Base-by-base conservation (phyloP, 2,888 invertebrate species). In the Nemapogon koenigi region DNA sequence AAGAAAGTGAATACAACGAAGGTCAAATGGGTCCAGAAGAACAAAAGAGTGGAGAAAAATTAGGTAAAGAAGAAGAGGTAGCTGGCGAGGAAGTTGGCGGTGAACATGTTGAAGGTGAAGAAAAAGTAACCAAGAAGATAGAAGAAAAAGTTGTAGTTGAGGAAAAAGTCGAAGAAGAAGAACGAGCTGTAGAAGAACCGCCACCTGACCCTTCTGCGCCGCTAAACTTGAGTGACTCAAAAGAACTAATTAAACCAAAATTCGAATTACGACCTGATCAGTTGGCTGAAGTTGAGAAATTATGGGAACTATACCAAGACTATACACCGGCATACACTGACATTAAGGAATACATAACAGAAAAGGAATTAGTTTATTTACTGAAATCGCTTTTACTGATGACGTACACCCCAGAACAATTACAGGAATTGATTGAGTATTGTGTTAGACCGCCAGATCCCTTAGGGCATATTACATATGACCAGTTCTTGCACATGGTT, bases 181-280 rank as follows among this genome's bases (percentile, higher is more conserved):
- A 50, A 40, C 57, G 59, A 31, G 53, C 51, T 37, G 43, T 44
- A 13, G 55, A 59, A 18, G 70, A 63, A 45, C 65, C 71, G 44
- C 71, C 71, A 3, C 67, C 66, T 6, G 75, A 76, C 46, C 76
- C 76, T n/a, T 46, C 64, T 17, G 76, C 71, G 16, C 75, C 76
- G 4, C 70, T 54, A 39, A 45, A 67, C 47, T 64, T 75, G 17
- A 59, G 48, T 39, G 75, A 75, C 41, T 71, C 71, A 4, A 52
- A 55, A 42, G 76, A 76, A 63, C 62, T 60, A 27, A 43, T 71
- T 0, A 67, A 55, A 51, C 58, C 61, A 16, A 61, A 60, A 4
- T 78, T 65, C 49, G 49, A 59, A 43, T 51, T 76, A 39, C 54
- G 66, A 35, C 65, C 59, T n/a, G 73, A 75, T 45, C 75, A 75